These are phyloP conservation scores for Catonia carolina DNA, from an alignment of 2,888 invertebrate species.

Conservation along the genomic window DNA sequence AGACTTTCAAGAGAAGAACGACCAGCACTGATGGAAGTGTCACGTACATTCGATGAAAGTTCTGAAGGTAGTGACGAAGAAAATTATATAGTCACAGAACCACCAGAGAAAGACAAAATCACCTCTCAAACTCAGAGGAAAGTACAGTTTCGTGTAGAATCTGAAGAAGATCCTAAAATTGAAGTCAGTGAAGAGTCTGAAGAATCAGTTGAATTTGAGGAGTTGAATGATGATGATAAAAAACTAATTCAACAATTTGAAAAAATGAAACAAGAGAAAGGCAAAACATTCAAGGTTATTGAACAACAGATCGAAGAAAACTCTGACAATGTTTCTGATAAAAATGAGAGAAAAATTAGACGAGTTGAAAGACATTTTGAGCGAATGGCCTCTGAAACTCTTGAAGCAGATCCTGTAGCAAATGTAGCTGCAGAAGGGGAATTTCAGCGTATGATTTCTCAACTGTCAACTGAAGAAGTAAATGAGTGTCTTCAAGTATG, in stretches of 20 bases:
- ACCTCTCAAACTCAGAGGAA: conserved; percentile 35
- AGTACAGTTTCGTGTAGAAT: conserved; percentile 46
- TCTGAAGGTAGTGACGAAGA: conserved; percentile 37
- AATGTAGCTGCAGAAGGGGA: conserved; percentile 40
- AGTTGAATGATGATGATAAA: conserved; percentile 3
- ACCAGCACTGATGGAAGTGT: conserved; percentile 41
- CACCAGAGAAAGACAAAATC: conserved; percentile 25
- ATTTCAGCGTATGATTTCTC: conserved; percentile 46
- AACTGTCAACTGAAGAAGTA: conserved; percentile 48
- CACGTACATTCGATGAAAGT: conserved; percentile 36
- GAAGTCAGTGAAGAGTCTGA: conserved; percentile 19
- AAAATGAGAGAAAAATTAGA: conserved; percentile 42
- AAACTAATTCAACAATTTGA: background rate
- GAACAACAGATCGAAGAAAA: conserved; percentile 23
- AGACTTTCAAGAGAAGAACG: conserved; percentile 39
- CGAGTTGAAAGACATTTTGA: conserved; percentile 48
- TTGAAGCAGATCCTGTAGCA: conserved; percentile 39
- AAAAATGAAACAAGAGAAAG: background rate
- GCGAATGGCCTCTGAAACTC: conserved; percentile 46
- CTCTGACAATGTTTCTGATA: conserved; percentile 16
- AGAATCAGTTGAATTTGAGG: conserved; percentile 7
- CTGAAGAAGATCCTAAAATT: conserved; percentile 38
- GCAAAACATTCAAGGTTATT: background rate
- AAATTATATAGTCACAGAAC: conserved; percentile 34
- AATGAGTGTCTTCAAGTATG: conserved; percentile 47